Conservation (phyloP, 2,888 invertebrate genomes). For the Campoplex capitator region DNA sequence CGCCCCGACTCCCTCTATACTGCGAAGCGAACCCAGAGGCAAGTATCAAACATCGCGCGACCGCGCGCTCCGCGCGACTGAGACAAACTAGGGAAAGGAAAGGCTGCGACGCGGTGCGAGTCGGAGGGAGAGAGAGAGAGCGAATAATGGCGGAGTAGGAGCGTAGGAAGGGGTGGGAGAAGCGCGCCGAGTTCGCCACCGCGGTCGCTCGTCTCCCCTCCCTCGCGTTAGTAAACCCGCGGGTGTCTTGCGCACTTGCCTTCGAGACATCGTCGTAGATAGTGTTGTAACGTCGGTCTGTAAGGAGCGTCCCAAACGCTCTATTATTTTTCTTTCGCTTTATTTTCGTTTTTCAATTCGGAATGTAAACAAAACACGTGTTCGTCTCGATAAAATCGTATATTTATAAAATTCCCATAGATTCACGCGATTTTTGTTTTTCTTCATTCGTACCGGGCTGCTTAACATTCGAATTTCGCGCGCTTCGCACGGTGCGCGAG, state of each 20-base stretch:
- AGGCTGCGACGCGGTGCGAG: not conserved
- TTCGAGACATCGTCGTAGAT: constrained; percentile 73
- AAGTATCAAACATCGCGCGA: not conserved
- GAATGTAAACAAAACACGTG: constrained; percentile 61
- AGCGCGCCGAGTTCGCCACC: constrained; percentile 49
- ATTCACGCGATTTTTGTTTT: not conserved
- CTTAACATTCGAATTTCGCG: constrained; percentile 22
- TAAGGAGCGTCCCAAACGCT: constrained; percentile 17
- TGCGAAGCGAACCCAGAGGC: not conserved
- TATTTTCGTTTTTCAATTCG: not conserved
- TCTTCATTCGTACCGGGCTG: not conserved
- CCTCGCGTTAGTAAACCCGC: constrained; percentile 67
- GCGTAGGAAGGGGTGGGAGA: constrained; percentile 49
- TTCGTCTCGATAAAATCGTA: not conserved
- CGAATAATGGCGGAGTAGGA: constrained; percentile 2
- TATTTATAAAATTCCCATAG: not conserved
- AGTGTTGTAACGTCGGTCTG: constrained; percentile 52
- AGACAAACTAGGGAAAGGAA: not conserved
- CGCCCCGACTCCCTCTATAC: constrained; percentile 14
- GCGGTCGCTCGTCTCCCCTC: constrained; percentile 71
- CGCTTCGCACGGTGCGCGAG: constrained; percentile 42
- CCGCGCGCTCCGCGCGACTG: not conserved
- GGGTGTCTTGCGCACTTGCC: constrained; percentile 74
- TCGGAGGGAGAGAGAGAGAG: not conserved
- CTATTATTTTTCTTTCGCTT: constrained; percentile 1